These are phyloP conservation scores for Lobophora halterata DNA, from an alignment of 2,888 invertebrate genomes.

Conservation along the genomic window DNA sequence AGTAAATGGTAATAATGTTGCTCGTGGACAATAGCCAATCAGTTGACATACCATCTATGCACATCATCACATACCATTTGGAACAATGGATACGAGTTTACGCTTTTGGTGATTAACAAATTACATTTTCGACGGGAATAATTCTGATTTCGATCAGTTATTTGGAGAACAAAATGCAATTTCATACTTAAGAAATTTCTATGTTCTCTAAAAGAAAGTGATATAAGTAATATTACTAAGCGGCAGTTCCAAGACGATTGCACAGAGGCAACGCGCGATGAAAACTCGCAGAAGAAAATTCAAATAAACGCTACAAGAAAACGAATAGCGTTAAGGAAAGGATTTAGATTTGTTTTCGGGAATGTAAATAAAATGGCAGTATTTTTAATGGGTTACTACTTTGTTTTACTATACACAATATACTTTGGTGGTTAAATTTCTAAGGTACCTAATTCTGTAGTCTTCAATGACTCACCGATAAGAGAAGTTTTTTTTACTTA, in stretches of 20 bases:
- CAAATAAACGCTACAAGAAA: slow-evolving; percentile 55
- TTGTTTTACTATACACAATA: no score
- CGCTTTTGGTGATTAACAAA: slow-evolving; percentile 29
- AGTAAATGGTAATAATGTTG: slow-evolving; percentile 27
- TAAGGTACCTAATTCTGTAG: no score
- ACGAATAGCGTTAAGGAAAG: slow-evolving; percentile 36
- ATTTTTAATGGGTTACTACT: no score
- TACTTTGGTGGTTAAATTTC: no score
- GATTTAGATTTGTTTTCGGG: slow-evolving; percentile 19
- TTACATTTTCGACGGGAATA: slow-evolving; percentile 17
- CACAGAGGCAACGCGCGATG: slow-evolving; percentile 11
- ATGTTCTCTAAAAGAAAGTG: no score
- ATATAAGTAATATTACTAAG: no score
- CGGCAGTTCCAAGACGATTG: slow-evolving; percentile 6
- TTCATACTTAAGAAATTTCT: no score
- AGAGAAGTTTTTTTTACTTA: no score
- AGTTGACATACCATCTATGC: slow-evolving; percentile 26
- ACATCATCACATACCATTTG: no score
- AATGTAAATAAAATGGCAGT: slow-evolving; percentile 17
- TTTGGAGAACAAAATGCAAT: no score
- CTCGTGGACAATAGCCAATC: slow-evolving; percentile 31
- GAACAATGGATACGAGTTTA: slow-evolving; percentile 20
- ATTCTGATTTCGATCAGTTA: no score
- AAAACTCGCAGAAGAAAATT: slow-evolving; percentile 44
- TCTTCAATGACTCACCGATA: no score